Evolutionary conservation across 2,888 invertebrate species (phyloP).

Genomic region (Corythucha ciliata): DNA sequence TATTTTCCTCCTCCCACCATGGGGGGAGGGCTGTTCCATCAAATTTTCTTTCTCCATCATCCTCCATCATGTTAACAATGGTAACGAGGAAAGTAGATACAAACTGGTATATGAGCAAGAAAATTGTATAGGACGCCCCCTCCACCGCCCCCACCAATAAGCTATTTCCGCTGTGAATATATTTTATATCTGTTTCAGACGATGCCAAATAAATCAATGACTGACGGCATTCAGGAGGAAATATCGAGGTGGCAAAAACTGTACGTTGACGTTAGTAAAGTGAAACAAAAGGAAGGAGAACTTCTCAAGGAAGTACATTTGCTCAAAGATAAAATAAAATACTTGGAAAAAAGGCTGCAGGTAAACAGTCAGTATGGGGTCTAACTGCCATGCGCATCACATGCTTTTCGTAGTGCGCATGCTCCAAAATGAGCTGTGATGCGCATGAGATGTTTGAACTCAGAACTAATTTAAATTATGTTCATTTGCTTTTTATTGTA

Average conservation of each 20-base stretch:
- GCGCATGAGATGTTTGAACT: too few species aligned
- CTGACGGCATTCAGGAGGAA: constrained; percentile 56
- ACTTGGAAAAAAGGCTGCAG: constrained; percentile 63
- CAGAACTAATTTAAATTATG: not conserved
- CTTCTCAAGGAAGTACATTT: constrained; percentile 54
- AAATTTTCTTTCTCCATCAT: too few species aligned
- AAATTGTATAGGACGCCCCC: too few species aligned
- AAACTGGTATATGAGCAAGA: too few species aligned
- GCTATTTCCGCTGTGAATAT: too few species aligned
- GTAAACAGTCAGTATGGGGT: too few species aligned
- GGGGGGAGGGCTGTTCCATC: not conserved
- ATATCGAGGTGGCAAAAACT: constrained; percentile 67
- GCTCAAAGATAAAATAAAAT: constrained; percentile 56
- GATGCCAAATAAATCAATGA: constrained; percentile 20
- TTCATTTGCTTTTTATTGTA: not conserved
- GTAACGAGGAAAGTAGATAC: too few species aligned
- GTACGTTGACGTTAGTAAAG: constrained; percentile 67
- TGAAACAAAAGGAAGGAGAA: constrained; percentile 59
- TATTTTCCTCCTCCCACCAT: not conserved
- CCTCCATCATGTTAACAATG: too few species aligned
- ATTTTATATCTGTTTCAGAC: constrained; percentile 11
- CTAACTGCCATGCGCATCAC: too few species aligned
- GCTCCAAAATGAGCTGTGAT: too few species aligned
- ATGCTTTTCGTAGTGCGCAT: too few species aligned
- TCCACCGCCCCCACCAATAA: too few species aligned